Percentiles rank a stretch among this genome's conserved stretches.
phyloP scores from a whole-genome alignment of 2,888 invertebrate species.

The Diaperis boleti region DNA sequence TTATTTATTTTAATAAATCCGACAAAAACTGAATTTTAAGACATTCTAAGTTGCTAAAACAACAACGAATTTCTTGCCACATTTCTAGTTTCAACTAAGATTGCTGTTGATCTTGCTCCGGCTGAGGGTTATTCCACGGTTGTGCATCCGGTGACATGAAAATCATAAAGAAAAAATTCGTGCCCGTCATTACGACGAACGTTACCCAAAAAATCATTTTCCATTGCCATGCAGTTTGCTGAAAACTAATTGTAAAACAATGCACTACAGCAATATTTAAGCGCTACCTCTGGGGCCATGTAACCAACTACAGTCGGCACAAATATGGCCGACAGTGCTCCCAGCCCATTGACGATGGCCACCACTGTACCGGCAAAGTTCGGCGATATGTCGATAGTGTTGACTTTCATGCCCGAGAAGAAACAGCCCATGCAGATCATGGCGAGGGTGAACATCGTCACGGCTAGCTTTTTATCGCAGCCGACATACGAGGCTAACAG shows the following conservation, averaged over 20 bases:
- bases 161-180: constrained; percentile 77
- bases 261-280: not conserved
- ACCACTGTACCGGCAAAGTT: constrained; percentile 74
- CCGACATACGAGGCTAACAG: constrained; percentile 75
- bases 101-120: too few relatives aligned
- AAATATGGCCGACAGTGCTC: constrained; percentile 73
- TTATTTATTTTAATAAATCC: too few relatives aligned
- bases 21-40: too few relatives aligned
- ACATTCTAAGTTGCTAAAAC: too few relatives aligned
- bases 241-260: not conserved
- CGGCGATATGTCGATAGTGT: constrained; percentile 74
- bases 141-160: constrained; percentile 65
- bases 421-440: constrained; percentile 78
- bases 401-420: constrained; percentile 77
- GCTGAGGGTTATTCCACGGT: not conserved
- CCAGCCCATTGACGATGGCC: constrained; percentile 74
- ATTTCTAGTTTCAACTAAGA: too few relatives aligned
- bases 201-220: constrained; percentile 85
- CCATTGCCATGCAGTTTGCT: constrained; percentile 79
- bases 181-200: constrained; percentile 74
- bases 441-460: constrained; percentile 70
- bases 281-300: constrained; percentile 70
- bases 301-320: constrained; percentile 73
- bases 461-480: constrained; percentile 69
- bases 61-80: too few relatives aligned